phyloP scores from a whole-genome alignment of 2,888 invertebrate genomes.

The Drosophila acutilabella region DNA sequence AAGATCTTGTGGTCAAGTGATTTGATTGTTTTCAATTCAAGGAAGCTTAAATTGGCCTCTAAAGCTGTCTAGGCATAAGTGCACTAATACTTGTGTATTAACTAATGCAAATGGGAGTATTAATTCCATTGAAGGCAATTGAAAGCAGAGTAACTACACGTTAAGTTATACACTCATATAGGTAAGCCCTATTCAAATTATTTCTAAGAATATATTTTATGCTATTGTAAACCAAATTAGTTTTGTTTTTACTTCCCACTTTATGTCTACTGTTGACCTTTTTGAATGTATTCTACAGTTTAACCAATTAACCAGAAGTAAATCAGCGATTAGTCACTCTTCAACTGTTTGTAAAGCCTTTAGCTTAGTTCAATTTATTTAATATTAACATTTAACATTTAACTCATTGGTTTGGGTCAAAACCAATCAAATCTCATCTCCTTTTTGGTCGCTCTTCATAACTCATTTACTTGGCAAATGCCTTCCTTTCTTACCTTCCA shows the following conservation, averaged over 20 bases:
- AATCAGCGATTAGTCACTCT: slow-evolving; percentile 39
- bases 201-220: no score
- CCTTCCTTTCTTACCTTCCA: slow-evolving; percentile 52
- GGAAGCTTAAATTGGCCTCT: background rate
- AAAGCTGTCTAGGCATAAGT: background rate
- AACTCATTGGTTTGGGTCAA: slow-evolving; percentile 4
- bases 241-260: no score
- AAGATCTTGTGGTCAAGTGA: slow-evolving; percentile 21
- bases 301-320: slow-evolving; percentile 13
- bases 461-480: slow-evolving; percentile 65
- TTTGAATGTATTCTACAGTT: slow-evolving; percentile 3
- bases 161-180: no score
- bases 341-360: slow-evolving; percentile 10
- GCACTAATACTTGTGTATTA: slow-evolving; percentile 3
- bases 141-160: background rate
- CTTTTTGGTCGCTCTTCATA: slow-evolving; percentile 26
- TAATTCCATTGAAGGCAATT: no score
- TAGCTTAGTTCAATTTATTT: slow-evolving; percentile 38
- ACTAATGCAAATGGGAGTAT: slow-evolving; percentile 1
- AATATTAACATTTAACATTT: slow-evolving; percentile 44
- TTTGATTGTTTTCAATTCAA: background rate
- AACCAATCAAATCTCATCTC: slow-evolving; percentile 41
- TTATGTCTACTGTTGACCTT: background rate
- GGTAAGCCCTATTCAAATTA: no score
- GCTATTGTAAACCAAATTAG: no score